phyloP scores from a whole-genome alignment of 2,797 vertebrate species.

The Rhyacichthys aspro region DNA sequence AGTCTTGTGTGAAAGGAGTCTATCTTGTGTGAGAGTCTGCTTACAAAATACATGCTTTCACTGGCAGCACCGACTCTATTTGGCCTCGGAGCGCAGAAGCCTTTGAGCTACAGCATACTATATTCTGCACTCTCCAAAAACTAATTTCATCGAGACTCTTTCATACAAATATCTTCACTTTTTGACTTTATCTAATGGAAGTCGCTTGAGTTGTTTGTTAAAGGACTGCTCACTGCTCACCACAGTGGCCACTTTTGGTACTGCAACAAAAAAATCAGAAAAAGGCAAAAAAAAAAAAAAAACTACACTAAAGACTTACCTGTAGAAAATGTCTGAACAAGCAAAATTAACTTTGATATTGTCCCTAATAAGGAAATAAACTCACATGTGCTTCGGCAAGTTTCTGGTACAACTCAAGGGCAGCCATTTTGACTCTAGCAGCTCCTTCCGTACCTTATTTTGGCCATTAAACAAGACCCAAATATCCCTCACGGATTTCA shows the following conservation, averaged over 20 bases:
- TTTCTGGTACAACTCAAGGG: neutral
- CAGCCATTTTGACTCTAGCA: neutral
- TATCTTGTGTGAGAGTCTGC: constrained; percentile 14
- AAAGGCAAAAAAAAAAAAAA: no score
- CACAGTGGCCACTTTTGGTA: no score
- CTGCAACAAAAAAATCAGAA: no score
- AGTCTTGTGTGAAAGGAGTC: constrained; percentile 12
- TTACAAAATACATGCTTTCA: constrained; percentile 24
- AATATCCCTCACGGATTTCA: neutral
- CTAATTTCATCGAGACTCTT: no score
- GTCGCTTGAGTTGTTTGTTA: no score
- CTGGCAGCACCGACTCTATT: constrained; percentile 13
- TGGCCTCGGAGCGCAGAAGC: constrained; percentile 18
- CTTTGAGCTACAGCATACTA: constrained; percentile 4
- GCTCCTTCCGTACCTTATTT: neutral
- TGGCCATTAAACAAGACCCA: neutral
- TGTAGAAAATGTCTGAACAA: no score
- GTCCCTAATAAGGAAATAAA: no score
- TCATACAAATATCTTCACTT: neutral
- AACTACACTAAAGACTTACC: no score
- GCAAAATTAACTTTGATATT: no score
- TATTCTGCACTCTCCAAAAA: no score
- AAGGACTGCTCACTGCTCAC: no score
- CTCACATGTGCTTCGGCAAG: neutral
- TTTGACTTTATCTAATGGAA: neutral